A percentile compares a stretch with the other conserved stretches of the same genome.
Conservation (phyloP, 2,113 vertebrate genomes). For the Mystacornis crossleyi region DNA sequence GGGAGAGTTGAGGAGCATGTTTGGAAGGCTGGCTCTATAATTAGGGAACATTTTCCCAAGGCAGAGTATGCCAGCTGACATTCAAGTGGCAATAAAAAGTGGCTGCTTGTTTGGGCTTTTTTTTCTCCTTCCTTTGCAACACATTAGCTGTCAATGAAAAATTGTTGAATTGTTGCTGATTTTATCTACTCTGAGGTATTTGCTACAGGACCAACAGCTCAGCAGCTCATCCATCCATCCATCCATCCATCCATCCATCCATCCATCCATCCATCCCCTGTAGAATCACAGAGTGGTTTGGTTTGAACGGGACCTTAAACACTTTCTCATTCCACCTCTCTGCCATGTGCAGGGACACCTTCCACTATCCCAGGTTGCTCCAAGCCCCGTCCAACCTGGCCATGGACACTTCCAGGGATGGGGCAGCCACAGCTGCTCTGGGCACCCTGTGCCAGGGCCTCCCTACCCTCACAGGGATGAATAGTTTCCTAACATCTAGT, state of each 20-base stretch:
- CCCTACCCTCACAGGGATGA: fast-evolving
- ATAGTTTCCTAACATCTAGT: not conserved
- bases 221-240: not conserved
- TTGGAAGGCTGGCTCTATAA: slow-evolving; percentile 64
- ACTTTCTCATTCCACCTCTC: not conserved
- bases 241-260: not conserved
- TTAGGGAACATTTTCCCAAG: slow-evolving; percentile 71
- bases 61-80: slow-evolving; percentile 70
- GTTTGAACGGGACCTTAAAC: not conserved
- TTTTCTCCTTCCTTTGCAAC: not conserved
- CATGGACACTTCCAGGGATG: not conserved
- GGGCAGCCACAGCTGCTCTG: not conserved
- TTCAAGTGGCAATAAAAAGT: slow-evolving; percentile 69
- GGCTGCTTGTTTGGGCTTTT: not conserved
- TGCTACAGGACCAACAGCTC: not conserved
- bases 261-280: not conserved
- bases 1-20: slow-evolving; percentile 64
- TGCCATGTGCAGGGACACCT: not conserved
- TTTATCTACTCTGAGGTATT: not conserved
- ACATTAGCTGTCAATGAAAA: not conserved
- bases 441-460: not conserved
- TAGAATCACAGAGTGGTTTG: not conserved
- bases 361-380: fast-evolving
- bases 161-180: not conserved
- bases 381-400: fast-evolving